Evolutionary conservation across 2,113 vertebrate species (phyloP).

Genomic region (Anser cygnoides): DNA sequence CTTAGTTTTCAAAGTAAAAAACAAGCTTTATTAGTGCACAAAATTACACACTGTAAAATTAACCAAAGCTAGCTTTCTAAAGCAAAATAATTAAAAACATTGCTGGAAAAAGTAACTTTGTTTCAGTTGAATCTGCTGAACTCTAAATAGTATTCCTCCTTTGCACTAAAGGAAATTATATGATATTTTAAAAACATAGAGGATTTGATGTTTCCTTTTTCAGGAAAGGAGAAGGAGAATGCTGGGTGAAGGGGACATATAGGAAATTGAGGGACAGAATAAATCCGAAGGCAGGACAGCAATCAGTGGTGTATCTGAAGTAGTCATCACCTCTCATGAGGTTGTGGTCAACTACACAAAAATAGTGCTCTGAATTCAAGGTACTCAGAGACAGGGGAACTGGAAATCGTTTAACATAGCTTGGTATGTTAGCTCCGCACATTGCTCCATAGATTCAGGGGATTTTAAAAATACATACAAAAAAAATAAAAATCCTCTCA

Average conservation of each 20-base stretch:
- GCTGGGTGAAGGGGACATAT: neutral
- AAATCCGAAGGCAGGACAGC: neutral
- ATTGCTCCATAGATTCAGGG: neutral
- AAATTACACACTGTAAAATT: neutral
- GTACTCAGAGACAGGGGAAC: neutral
- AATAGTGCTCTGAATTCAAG: neutral
- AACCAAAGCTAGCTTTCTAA: neutral
- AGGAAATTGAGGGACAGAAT: neutral
- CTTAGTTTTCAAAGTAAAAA: neutral
- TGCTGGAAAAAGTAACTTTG: neutral
- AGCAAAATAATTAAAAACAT: neutral
- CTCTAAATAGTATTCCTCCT: neutral
- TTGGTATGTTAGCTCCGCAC: neutral
- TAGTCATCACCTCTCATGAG: neutral
- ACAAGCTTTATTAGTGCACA: neutral
- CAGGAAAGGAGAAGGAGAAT: neutral
- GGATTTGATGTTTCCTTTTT: neutral
- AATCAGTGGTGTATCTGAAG: neutral
- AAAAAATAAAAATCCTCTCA: neutral
- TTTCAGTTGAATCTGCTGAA: neutral
- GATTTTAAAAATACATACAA: neutral
- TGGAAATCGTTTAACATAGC: neutral
- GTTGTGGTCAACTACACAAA: neutral
- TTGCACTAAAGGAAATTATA: neutral
- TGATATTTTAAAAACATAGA: rapidly evolving